A percentile compares a stretch with the other conserved stretches of the same genome.
phyloP scores from a whole-genome alignment of 2,797 vertebrate species.

The Danio tinwini region DNA sequence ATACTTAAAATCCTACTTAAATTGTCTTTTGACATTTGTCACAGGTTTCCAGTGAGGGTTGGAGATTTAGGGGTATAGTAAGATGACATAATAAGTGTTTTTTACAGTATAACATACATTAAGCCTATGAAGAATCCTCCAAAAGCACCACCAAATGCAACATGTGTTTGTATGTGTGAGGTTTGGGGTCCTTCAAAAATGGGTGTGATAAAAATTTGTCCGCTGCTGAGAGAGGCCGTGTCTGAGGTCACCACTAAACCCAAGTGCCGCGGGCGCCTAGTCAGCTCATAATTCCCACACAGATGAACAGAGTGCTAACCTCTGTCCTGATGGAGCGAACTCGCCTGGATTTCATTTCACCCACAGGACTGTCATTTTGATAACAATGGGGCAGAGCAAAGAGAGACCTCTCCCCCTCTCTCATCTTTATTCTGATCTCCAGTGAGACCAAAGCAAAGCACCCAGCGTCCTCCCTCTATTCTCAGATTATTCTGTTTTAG shows the following conservation, averaged over 20 bases:
- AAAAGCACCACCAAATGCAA: background rate
- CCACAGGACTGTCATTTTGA: constrained; percentile 79
- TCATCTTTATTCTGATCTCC: constrained; percentile 64
- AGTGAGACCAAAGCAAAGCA: constrained; percentile 65
- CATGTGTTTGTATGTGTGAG: constrained; percentile 30
- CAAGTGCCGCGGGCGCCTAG: constrained; percentile 82
- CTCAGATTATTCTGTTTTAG: constrained; percentile 11
- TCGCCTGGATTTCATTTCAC: constrained; percentile 77
- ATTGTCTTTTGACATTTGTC: too few relatives aligned
- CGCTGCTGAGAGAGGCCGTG: constrained; percentile 81
- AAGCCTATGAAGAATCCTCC: background rate
- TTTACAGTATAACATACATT: too few relatives aligned
- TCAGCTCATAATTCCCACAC: constrained; percentile 87
- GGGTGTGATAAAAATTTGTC: constrained; percentile 85
- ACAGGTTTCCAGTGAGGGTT: too few relatives aligned
- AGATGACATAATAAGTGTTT: too few relatives aligned
- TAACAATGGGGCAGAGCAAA: constrained; percentile 71
- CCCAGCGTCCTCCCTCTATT: constrained; percentile 22
- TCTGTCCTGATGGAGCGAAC: constrained; percentile 76
- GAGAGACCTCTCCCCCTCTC: constrained; percentile 58
- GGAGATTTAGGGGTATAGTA: too few relatives aligned
- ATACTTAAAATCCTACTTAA: too few relatives aligned
- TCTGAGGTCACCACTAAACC: constrained; percentile 88
- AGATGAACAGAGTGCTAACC: constrained; percentile 81
- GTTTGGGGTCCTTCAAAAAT: constrained; percentile 82